Percentiles rank a stretch among this genome's conserved stretches.
Conservation (phyloP, 2,797 vertebrate genomes). For the Girardinus metallicus region DNA sequence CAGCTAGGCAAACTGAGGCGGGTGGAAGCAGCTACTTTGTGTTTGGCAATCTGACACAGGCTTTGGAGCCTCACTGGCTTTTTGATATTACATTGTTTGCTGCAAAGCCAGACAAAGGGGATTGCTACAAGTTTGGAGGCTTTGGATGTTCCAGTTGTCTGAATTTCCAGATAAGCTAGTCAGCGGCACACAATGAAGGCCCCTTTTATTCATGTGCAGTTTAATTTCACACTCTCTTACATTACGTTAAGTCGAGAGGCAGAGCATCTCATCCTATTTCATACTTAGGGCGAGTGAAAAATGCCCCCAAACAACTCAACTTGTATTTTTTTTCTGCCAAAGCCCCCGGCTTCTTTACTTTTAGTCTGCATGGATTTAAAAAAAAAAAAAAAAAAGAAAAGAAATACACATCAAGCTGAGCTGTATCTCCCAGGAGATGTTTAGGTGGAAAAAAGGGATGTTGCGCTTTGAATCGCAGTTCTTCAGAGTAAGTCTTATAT, state of each 20-base stretch:
- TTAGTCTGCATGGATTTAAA: slow-evolving; percentile 59
- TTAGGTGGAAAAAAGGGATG: slow-evolving; percentile 75
- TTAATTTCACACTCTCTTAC: slow-evolving; percentile 87
- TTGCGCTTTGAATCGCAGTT: slow-evolving; percentile 30
- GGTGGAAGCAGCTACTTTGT: slow-evolving; percentile 70
- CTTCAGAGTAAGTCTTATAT: slow-evolving; percentile 49
- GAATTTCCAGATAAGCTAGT: slow-evolving; percentile 83
- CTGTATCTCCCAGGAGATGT: slow-evolving; percentile 84
- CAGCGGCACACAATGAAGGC: slow-evolving; percentile 77
- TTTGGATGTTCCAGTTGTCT: slow-evolving; percentile 86
- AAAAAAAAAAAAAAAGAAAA: slow-evolving; percentile 50
- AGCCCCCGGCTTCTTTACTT: slow-evolving; percentile 37
- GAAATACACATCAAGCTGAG: slow-evolving; percentile 87
- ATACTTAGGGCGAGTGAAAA: slow-evolving; percentile 76
- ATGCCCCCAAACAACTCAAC: slow-evolving; percentile 78
- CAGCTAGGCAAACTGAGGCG: slow-evolving; percentile 38
- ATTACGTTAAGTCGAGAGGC: slow-evolving; percentile 83
- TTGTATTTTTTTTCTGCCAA: slow-evolving; percentile 40
- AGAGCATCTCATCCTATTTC: slow-evolving; percentile 84
- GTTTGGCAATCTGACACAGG: slow-evolving; percentile 76
- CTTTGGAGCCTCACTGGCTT: slow-evolving; percentile 78
- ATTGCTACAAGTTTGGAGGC: slow-evolving; percentile 83
- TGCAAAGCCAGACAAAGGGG: slow-evolving; percentile 79
- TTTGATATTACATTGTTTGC: slow-evolving; percentile 82
- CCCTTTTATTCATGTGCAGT: slow-evolving; percentile 78